Conservation (phyloP, 2,888 invertebrate species). For the Archips crataeganus region DNA sequence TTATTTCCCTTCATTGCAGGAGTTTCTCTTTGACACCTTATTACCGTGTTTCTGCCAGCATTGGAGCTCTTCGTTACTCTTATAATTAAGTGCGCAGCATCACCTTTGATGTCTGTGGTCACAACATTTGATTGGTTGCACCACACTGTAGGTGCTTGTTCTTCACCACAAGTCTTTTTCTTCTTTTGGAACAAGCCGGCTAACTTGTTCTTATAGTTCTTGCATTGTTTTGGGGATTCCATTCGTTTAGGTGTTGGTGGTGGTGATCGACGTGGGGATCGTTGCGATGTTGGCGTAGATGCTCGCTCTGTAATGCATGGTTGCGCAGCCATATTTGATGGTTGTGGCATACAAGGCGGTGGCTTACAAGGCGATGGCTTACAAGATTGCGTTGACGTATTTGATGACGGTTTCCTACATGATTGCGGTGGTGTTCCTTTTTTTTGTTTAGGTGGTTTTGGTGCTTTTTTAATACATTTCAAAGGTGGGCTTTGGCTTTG, state of each 20-base stretch:
- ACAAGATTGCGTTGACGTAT: neutral
- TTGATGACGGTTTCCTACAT: neutral
- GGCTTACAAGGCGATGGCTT: neutral
- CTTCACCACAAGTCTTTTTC: neutral
- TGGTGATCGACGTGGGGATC: neutral
- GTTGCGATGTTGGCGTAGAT: neutral
- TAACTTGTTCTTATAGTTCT: neutral
- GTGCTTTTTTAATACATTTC: neutral
- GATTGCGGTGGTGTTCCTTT: neutral
- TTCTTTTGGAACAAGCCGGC: neutral
- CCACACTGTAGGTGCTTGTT: neutral
- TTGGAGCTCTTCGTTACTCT: slow-evolving; percentile 1
- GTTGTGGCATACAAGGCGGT: neutral
- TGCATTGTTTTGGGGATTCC: neutral
- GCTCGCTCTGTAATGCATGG: neutral
- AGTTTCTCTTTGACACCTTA: neutral
- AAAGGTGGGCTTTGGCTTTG: neutral
- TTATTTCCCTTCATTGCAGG: neutral
- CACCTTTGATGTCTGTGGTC: neutral
- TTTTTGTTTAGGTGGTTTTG: neutral
- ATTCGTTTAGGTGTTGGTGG: neutral
- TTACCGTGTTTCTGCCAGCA: neutral
- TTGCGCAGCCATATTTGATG: neutral
- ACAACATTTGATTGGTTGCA: neutral
- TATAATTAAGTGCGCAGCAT: neutral